phyloP scores from a whole-genome alignment of 2,888 invertebrate genomes.

The Hirtodrosophila trivittata region DNA sequence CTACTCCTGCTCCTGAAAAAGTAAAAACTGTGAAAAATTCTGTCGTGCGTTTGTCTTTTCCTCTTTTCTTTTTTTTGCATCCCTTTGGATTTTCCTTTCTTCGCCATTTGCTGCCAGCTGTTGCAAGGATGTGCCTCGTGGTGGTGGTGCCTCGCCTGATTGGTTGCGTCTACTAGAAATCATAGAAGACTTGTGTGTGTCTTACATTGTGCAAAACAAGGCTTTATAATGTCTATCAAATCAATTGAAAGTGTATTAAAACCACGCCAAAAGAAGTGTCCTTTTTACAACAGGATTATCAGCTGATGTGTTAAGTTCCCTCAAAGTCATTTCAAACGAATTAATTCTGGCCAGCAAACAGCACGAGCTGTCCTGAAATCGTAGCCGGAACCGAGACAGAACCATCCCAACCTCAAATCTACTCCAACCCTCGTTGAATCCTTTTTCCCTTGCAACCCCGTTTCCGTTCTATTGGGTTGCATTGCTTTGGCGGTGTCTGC shows the following conservation, averaged over 20 bases:
- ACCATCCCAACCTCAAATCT: too few relatives aligned
- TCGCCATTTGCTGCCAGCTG: slow-evolving; percentile 30
- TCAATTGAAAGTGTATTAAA: slow-evolving; percentile 1
- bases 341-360: too few relatives aligned
- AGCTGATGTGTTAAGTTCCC: too few relatives aligned
- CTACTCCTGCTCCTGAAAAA: neutral
- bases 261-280: neutral
- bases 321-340: too few relatives aligned
- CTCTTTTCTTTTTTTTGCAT: slow-evolving; percentile 31
- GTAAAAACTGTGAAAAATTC: slow-evolving; percentile 48
- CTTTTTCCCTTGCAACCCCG: too few relatives aligned
- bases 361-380: neutral
- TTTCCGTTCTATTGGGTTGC: too few relatives aligned
- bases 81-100: slow-evolving; percentile 37
- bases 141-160: slow-evolving; percentile 3
- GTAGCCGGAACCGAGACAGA: too few relatives aligned
- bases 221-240: neutral
- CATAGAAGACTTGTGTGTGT: neutral
- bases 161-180: slow-evolving; percentile 1
- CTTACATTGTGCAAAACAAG: neutral
- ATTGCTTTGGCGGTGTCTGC: slow-evolving; percentile 15
- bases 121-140: slow-evolving; percentile 12
- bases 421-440: too few relatives aligned
- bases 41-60: slow-evolving; percentile 40
- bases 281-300: too few relatives aligned